phyloP scores from a whole-genome alignment of 2,888 invertebrate genomes.

The Hermodice carunculata region DNA sequence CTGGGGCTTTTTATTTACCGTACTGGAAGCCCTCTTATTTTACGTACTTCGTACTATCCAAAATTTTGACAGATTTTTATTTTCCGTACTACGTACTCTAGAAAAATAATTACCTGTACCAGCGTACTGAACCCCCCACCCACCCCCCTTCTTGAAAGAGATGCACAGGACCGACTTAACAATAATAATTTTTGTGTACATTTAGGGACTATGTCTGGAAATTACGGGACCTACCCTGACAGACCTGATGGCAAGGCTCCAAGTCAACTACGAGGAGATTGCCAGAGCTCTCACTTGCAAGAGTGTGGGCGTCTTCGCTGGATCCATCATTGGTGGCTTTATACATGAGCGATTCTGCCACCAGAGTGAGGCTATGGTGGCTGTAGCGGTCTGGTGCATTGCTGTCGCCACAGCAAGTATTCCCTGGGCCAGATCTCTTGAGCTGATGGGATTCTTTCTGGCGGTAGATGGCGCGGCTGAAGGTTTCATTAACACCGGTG shows the following conservation, averaged over 20 bases:
- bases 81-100: too few relatives aligned
- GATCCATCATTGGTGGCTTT: constrained; percentile 27
- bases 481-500: constrained; percentile 50
- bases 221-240: constrained; percentile 49
- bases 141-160: too few relatives aligned
- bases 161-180: too few relatives aligned
- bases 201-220: constrained; percentile 46
- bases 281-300: constrained; percentile 44
- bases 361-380: constrained; percentile 43
- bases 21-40: too few relatives aligned
- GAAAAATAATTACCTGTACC: too few relatives aligned
- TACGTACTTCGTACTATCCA: too few relatives aligned
- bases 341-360: constrained; percentile 34
- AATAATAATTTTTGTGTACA: too few relatives aligned
- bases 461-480: constrained; percentile 47
- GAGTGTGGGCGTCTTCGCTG: constrained; percentile 45
- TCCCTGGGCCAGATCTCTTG: constrained; percentile 37
- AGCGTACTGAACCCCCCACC: too few relatives aligned
- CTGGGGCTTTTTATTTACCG: too few relatives aligned
- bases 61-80: too few relatives aligned
- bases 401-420: constrained; percentile 37
- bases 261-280: constrained; percentile 48
- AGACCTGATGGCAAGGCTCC: constrained; percentile 43
- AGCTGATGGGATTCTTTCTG: constrained; percentile 40
- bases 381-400: constrained; percentile 39